Evolutionary conservation across 2,113 vertebrate genomes (phyloP).

Genomic region (Percina caprodes): DNA sequence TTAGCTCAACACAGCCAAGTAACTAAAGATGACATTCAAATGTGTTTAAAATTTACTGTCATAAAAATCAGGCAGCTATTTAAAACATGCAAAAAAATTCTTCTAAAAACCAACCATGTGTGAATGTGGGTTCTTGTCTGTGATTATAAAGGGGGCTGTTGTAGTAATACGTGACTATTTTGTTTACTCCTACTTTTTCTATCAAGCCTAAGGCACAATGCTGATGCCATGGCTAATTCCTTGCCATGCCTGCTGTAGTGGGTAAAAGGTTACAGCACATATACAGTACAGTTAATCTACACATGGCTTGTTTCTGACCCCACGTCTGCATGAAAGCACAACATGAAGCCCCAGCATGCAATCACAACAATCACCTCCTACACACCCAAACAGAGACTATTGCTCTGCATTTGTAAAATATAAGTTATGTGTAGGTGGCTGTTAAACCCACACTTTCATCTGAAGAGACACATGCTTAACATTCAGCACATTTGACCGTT

Average conservation of each 20-base stretch:
- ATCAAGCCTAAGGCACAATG: constrained; percentile 16
- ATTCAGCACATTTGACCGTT: constrained; percentile 21
- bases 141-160: neutral
- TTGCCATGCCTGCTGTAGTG: constrained; percentile 26
- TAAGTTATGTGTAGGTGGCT: constrained; percentile 33
- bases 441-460: constrained; percentile 33
- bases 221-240: constrained; percentile 25
- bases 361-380: constrained; percentile 38
- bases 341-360: constrained; percentile 17
- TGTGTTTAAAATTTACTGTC: neutral
- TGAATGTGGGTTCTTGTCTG: neutral
- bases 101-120: neutral
- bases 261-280: constrained; percentile 58
- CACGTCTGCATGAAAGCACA: constrained; percentile 25
- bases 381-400: neutral
- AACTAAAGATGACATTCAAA: neutral
- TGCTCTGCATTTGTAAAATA: constrained; percentile 2
- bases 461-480: constrained; percentile 36
- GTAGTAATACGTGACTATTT: constrained; percentile 25
- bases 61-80: neutral
- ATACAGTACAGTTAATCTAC: neutral
- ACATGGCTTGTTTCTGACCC: constrained; percentile 42
- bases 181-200: constrained; percentile 13
- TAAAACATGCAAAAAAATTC: neutral
- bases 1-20: neutral